Evolutionary conservation across 2,113 vertebrate species (phyloP).

Genomic region (Ellobius talpinus): DNA sequence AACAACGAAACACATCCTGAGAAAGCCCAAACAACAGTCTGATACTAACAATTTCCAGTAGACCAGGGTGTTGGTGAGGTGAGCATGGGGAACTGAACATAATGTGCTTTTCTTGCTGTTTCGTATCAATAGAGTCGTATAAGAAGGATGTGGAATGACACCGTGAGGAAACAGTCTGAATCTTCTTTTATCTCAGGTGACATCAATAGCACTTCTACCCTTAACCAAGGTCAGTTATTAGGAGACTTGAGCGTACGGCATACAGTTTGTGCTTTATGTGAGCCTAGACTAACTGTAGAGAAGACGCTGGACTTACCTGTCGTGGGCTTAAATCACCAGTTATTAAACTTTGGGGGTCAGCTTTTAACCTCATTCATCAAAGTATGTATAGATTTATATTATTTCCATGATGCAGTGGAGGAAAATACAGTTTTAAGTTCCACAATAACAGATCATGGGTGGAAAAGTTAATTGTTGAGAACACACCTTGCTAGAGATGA

Average conservation of each 20-base stretch:
- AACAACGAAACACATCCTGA: slow-evolving; percentile 17
- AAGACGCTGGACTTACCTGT: slow-evolving; percentile 68
- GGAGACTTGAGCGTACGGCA: slow-evolving; percentile 87
- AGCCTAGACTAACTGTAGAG: slow-evolving; percentile 77
- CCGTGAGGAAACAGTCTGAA: slow-evolving; percentile 99
- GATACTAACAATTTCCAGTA: not conserved
- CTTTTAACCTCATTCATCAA: slow-evolving; percentile 81
- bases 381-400: slow-evolving; percentile 84
- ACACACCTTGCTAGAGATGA: slow-evolving; percentile 77
- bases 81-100: slow-evolving; percentile 61
- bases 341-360: slow-evolving; percentile 85
- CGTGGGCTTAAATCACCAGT: slow-evolving; percentile 79
- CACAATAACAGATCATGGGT: slow-evolving; percentile 80
- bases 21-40: not conserved
- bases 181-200: slow-evolving; percentile 99
- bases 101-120: slow-evolving; percentile 77
- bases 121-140: slow-evolving; percentile 97
- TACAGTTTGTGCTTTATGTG: slow-evolving; percentile 79
- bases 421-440: slow-evolving; percentile 79
- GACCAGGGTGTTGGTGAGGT: slow-evolving; percentile 9
- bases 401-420: slow-evolving; percentile 78
- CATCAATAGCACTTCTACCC: slow-evolving; percentile 99
- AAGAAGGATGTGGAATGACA: slow-evolving; percentile 99
- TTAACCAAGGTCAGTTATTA: slow-evolving; percentile 99
- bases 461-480: slow-evolving; percentile 82